Base-by-base conservation (phyloP, 2,797 vertebrate genomes). In the Etheostoma perlongum region DNA sequence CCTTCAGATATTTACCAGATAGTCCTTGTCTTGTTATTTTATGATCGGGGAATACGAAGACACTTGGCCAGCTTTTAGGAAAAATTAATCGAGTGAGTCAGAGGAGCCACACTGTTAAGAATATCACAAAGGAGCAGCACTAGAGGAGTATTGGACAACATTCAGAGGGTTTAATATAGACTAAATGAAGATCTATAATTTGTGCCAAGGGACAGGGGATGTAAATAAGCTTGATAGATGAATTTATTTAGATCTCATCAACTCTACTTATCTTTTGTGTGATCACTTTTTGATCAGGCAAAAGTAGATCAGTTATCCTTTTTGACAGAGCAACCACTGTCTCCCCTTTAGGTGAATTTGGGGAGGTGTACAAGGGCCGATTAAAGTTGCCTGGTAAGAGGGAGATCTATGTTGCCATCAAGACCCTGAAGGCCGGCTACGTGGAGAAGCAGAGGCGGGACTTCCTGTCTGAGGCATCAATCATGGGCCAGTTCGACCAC, bases 401-500 rank as follows among this genome's bases (percentile, higher is more conserved):
- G 69, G 98, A 99, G 90, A 97, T 99, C 93, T 97, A 97, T 0
- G 98, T 99, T 30, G 98, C 98, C 85, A 99, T 99, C 87, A 99
- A 99, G 91, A 99, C 98, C 0, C 93, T 99, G 70, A 99, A 99
- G 82, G 97, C 97, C 0, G 98, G 97, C n/a, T 99, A 99, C 72
- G 97, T 97, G 0, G 98, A 99, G 78, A 99, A 99, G 87, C 98
- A 99, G 90, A 96, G 98, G 3, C 93, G 98, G 68, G 98, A 99
- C 90, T 99, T 99, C 89, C 94, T 99, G 90, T 97, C 98, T 0
- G 98, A 99, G 90, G 98, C 98, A 0, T 99, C 98, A 74, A 99
- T 99, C 92, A 99, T 99, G 98, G 98, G 97, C 8, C 98, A 99
- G 92, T 99, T 99, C 0, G 98, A 99, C 90, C 98, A 99, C 85